A percentile compares a stretch with the other conserved stretches of the same genome.
phyloP scores from a whole-genome alignment of 2,797 vertebrate genomes.

The Acanthornis magna region DNA sequence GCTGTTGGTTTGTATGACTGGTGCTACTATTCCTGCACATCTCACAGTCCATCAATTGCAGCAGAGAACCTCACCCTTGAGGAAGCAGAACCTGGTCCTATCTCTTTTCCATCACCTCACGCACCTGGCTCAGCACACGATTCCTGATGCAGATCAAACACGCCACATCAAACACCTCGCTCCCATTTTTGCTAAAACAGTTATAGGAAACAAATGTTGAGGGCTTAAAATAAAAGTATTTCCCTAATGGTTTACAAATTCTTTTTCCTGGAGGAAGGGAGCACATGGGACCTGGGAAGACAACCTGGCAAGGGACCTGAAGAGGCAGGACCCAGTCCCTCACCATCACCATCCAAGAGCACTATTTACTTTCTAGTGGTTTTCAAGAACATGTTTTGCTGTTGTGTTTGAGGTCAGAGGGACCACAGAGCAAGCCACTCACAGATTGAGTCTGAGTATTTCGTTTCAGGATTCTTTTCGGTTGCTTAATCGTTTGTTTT shows the following conservation, averaged over 20 bases:
- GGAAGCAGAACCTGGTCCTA: background rate
- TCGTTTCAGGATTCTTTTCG: background rate
- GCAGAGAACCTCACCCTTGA: rapidly evolving
- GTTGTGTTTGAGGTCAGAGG: constrained; percentile 40
- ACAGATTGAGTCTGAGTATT: constrained; percentile 14
- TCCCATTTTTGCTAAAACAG: background rate
- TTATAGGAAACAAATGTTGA: background rate
- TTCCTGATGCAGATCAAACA: rapidly evolving
- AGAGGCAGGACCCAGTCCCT: background rate
- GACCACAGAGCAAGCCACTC: constrained; percentile 6
- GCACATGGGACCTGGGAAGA: background rate
- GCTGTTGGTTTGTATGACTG: background rate
- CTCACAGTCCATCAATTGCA: background rate
- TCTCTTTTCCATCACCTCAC: rapidly evolving
- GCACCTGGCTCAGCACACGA: rapidly evolving
- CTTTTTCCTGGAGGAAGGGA: background rate
- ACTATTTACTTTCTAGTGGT: background rate
- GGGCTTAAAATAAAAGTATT: background rate
- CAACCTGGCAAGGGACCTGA: rapidly evolving
- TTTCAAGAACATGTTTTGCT: constrained; percentile 38
- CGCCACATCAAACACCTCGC: background rate
- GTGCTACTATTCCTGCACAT: background rate
- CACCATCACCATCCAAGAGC: background rate
- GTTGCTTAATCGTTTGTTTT: background rate
- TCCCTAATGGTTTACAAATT: background rate